Percentiles rank a stretch among this genome's conserved stretches.
Conservation (phyloP, 1,140 invertebrate species). For the Vollenhovia emeryi region DNA sequence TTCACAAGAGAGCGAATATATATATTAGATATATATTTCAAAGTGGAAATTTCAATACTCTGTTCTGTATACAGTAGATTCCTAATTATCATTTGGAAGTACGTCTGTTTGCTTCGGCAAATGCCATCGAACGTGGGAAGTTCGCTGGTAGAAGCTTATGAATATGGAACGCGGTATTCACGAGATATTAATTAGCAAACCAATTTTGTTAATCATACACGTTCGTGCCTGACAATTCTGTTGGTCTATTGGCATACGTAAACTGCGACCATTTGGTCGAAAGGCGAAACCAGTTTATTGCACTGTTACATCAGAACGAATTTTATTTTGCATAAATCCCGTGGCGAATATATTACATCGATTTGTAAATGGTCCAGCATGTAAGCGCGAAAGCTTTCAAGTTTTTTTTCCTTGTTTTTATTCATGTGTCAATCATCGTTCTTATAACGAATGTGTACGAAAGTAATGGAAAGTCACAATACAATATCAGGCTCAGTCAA, state of each 20-base stretch:
- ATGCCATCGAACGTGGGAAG: slow-evolving; percentile 48
- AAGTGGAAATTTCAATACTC: slow-evolving; percentile 24
- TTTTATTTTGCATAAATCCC: background rate
- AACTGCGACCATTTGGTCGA: background rate
- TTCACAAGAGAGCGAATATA: background rate
- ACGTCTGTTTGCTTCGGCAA: slow-evolving; percentile 32
- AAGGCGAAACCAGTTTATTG: slow-evolving; percentile 26
- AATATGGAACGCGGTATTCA: slow-evolving; percentile 52
- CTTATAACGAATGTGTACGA: background rate
- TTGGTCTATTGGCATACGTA: slow-evolving; percentile 23
- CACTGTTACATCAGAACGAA: slow-evolving; percentile 24
- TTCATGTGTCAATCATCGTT: background rate
- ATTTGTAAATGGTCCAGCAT: background rate
- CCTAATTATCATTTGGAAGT: slow-evolving; percentile 49
- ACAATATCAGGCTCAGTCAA: background rate
- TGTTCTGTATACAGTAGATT: slow-evolving; percentile 21
- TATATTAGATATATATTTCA: slow-evolving; percentile 3
- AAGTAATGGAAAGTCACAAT: background rate
- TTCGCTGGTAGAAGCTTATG: slow-evolving; percentile 42
- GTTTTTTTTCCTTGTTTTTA: background rate
- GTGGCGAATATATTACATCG: background rate
- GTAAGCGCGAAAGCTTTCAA: background rate
- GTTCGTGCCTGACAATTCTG: slow-evolving; percentile 39
- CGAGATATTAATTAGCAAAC: slow-evolving; percentile 56
- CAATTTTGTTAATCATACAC: slow-evolving; percentile 56